Evolutionary conservation across 2,113 vertebrate genomes (phyloP), one percentile per base, ranked within the genome.

Genomic region (Penelope pileata): DNA sequence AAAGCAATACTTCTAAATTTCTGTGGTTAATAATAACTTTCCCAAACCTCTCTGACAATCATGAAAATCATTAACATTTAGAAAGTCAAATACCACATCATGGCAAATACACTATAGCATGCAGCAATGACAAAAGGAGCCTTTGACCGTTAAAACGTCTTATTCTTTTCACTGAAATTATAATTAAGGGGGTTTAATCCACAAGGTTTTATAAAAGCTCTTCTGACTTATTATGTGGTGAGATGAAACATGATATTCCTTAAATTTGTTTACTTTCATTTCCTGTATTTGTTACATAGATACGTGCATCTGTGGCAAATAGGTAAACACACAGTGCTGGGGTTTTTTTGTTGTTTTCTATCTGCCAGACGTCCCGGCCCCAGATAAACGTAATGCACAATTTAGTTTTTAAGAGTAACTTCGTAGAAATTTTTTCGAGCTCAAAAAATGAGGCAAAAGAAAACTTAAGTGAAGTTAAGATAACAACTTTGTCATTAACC

Each of bases 31-130:
- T 67, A 86, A 54, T 63, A 94, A 66, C 50, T 81, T 94, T 74
- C 30, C 70, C 2, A 70, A 86, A 54, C 51, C 67, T 78, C 82
- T 59, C 63, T 79, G 69, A 70, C 92, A 86, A 58, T 74, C 50
- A 83, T 53, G 69, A 83, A 92, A 91, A 92, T 73, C 59, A 91
- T 89, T 92, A 94, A 38, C n/a, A 93, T 88, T 95, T 81, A 93
- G 80, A 91, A 96, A 95, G 64, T 36, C 38, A 69, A 66, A 72
- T 75, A 48, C 42, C 38, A 30, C 64, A 32, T 82, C 59, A 80
- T 87, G 60, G 62, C 48, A 96, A 89, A 95, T 91, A 85, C 5
- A 2, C 87, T 72, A 77, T n/a, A 74, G 36, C 16, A 64, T 80
- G 66, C 69, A 92, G 9, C n/a, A 95, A 95, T 51, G 51, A 43